Evolutionary conservation across 2,797 vertebrate genomes (phyloP).

Genomic region (Lates japonicus): DNA sequence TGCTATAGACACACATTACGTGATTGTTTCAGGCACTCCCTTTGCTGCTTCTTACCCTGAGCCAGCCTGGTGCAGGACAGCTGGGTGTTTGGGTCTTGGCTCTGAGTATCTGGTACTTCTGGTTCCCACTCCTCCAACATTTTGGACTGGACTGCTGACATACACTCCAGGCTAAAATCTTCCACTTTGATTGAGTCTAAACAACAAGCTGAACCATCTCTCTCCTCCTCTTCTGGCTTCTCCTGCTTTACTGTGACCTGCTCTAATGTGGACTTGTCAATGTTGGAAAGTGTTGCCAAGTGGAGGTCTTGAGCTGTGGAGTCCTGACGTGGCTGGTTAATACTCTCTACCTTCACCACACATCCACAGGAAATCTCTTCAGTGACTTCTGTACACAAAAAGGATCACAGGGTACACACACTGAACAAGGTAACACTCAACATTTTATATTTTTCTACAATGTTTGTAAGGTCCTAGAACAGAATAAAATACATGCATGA

Average conservation of each 20-base stretch:
- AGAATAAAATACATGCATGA: neutral
- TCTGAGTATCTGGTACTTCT: slow-evolving; percentile 55
- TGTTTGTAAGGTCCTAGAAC: neutral
- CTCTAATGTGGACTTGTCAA: slow-evolving; percentile 2
- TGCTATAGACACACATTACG: neutral
- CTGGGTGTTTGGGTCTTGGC: slow-evolving; percentile 33
- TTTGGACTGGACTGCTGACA: slow-evolving; percentile 72
- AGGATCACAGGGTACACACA: neutral
- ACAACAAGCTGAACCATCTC: slow-evolving; percentile 36
- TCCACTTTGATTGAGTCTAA: slow-evolving; percentile 64
- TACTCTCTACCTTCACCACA: slow-evolving; percentile 48
- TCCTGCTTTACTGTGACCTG: slow-evolving; percentile 77
- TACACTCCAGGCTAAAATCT: slow-evolving; percentile 64
- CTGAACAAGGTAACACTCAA: neutral
- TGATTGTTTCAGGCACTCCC: neutral
- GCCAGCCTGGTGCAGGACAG: slow-evolving; percentile 46
- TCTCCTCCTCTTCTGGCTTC: slow-evolving; percentile 56
- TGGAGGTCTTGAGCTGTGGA: neutral
- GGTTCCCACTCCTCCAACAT: slow-evolving; percentile 80
- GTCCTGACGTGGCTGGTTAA: slow-evolving; percentile 8
- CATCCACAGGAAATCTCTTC: slow-evolving; percentile 13
- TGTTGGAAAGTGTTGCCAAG: neutral
- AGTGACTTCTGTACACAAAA: slow-evolving; percentile 49
- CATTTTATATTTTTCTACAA: neutral
- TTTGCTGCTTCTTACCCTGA: slow-evolving; percentile 64